Conservation (phyloP, 1,140 invertebrate genomes). For the Megalonaias nervosa region DNA sequence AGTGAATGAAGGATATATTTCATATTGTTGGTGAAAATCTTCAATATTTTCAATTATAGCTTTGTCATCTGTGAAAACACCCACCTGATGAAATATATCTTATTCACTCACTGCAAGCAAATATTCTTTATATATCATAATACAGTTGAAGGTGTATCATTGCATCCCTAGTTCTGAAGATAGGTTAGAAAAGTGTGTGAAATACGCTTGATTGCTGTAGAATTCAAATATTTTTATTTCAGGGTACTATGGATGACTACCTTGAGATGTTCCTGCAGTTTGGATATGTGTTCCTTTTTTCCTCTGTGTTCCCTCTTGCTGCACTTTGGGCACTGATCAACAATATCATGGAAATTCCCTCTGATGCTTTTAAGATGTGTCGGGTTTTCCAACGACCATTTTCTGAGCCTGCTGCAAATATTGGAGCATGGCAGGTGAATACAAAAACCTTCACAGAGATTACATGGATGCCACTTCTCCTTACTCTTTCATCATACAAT, state of each 20-base stretch:
- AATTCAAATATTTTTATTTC: conserved; percentile 15
- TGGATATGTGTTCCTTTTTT: conserved; percentile 90
- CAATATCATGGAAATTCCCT: conserved; percentile 93
- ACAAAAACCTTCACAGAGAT: not conserved
- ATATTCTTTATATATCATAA: not conserved
- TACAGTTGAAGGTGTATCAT: no score
- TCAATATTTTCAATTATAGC: no score
- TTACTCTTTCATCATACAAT: not conserved
- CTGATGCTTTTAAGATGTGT: conserved; percentile 97
- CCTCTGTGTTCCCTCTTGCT: conserved; percentile 94
- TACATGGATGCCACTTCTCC: not conserved
- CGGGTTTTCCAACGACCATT: conserved; percentile 95
- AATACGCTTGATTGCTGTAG: not conserved
- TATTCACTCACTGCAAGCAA: no score
- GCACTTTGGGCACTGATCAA: conserved; percentile 94
- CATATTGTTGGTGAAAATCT: no score
- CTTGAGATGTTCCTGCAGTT: conserved; percentile 96
- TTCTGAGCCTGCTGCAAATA: conserved; percentile 88
- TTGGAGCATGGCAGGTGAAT: conserved; percentile 95
- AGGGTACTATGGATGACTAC: conserved; percentile 97
- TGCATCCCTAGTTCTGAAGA: no score
- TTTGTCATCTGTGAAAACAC: no score
- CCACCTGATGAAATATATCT: no score
- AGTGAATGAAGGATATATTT: no score
- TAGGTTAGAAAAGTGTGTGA: no score